Percentiles rank a stretch among this genome's conserved stretches.
phyloP scores from a whole-genome alignment of 2,888 invertebrate genomes.

The Strigamia transsilvanica region DNA sequence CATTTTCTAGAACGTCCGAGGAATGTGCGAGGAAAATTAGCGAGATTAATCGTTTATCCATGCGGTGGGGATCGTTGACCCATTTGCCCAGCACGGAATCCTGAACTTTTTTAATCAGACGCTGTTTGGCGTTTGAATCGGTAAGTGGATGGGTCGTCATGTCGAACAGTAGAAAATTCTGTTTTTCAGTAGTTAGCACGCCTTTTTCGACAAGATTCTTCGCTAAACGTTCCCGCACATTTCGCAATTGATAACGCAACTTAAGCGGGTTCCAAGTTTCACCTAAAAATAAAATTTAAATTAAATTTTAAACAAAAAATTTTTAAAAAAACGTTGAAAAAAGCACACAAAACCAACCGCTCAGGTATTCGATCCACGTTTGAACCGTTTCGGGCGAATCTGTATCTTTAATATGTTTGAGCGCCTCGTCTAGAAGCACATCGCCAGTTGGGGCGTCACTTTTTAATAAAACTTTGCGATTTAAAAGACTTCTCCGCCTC shows the following conservation, averaged over 20 bases:
- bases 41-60: constrained; percentile 93
- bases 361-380: constrained; percentile 99
- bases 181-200: constrained; percentile 98
- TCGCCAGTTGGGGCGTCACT: constrained; percentile 96
- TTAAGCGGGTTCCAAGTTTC: constrained; percentile 99
- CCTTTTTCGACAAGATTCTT: constrained; percentile 99
- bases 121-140: constrained; percentile 92
- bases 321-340: too few species aligned
- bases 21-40: constrained; percentile 96
- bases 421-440: constrained; percentile 84
- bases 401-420: constrained; percentile 98
- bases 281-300: too few species aligned
- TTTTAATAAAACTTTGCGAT: constrained; percentile 83
- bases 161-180: constrained; percentile 98
- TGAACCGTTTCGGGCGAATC: constrained; percentile 97
- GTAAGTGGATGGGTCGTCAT: constrained; percentile 99
- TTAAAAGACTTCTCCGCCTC: constrained; percentile 88
- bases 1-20: constrained; percentile 98
- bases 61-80: constrained; percentile 96
- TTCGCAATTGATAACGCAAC: constrained; percentile 95
- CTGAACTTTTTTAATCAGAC: constrained; percentile 98
- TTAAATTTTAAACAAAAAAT: constrained; percentile 59
- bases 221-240: constrained; percentile 97
- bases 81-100: constrained; percentile 96
- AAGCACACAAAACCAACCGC: constrained; percentile 85